Evolutionary conservation across 2,797 vertebrate genomes (phyloP), one percentile per base, ranked within the genome.

Genomic region (Crocidura indochinensis): DNA sequence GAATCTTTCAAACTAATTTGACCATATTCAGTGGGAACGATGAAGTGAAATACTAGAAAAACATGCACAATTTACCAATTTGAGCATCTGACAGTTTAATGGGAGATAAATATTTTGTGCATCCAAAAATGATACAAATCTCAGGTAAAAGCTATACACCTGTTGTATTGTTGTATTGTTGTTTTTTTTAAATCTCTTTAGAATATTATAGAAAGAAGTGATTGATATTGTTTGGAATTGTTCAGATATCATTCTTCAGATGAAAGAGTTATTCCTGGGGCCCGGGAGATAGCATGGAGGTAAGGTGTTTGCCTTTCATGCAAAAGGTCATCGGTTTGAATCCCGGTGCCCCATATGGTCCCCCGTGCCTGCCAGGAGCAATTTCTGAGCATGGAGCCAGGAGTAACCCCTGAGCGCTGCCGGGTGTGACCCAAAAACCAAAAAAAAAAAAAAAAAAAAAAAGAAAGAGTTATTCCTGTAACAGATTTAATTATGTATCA

Each of bases 1-100:
- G 0, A 47, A 73, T 77, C 53, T 65, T 69, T 79, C 76, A 80
- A 73, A 51, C 72, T 17, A 65, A 71, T 49, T 91, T 90, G 38
- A 82, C 10, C 53, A 24, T 17, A 17, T 90, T 88, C 73, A 64
- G 5, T 64, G 27, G 56, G 7, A 76, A 2, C 68, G 14, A 6
- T 75, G 73, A 69, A 82, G 6, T 74, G 77, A 90, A 77, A 84
- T 84, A 75, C 53, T 72, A 49, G 71, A 91, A 92, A 38, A 38
- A 49, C 60, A 1, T 44, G 6, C 27, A 22, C 14, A 83, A 4
- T 31, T 17, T 14, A 64, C 17, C 73, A 51, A 22, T 53, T 51
- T 84, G 60, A 26, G 4, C 19, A 15, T 75, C 46, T 8, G 3
- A 2, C 1, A 3, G 29, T 60, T 60, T 0, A 11, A 2, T 27